Conservation (phyloP, 2,113 vertebrate genomes). For the Hylia prasina region DNA sequence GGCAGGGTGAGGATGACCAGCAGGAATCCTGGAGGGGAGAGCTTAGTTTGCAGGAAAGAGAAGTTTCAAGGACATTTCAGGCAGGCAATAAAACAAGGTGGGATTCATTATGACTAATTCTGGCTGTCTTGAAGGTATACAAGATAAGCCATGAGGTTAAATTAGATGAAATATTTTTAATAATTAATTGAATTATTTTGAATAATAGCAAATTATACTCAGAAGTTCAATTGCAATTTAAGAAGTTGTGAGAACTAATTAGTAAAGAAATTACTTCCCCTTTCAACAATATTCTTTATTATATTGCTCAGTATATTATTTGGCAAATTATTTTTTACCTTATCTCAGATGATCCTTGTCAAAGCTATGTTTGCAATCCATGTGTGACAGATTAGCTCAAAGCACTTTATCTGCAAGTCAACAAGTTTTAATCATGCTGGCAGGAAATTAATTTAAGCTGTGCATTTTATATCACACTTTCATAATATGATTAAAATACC, state of each 20-base stretch:
- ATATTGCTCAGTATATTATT: background rate
- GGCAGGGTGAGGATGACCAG: background rate
- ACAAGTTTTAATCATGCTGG: background rate
- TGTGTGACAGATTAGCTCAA: background rate
- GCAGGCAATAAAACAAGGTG: background rate
- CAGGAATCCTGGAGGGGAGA: background rate
- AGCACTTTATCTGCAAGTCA: background rate
- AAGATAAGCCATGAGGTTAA: background rate
- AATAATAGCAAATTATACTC: background rate
- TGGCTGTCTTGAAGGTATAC: background rate
- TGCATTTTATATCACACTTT: background rate
- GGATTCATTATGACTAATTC: background rate
- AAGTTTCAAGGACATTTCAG: background rate
- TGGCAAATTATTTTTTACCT: background rate
- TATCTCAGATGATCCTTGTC: background rate
- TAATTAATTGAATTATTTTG: background rate
- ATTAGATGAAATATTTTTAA: background rate
- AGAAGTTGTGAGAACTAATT: background rate
- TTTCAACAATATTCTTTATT: background rate
- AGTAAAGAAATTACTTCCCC: background rate
- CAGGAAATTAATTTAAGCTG: background rate
- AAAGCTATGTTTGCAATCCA: background rate
- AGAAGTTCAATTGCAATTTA: background rate
- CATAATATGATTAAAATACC: background rate
- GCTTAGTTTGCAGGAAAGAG: background rate